Evolutionary conservation across 2,888 invertebrate species (phyloP).

Genomic region (Eupithecia pulchellata): DNA sequence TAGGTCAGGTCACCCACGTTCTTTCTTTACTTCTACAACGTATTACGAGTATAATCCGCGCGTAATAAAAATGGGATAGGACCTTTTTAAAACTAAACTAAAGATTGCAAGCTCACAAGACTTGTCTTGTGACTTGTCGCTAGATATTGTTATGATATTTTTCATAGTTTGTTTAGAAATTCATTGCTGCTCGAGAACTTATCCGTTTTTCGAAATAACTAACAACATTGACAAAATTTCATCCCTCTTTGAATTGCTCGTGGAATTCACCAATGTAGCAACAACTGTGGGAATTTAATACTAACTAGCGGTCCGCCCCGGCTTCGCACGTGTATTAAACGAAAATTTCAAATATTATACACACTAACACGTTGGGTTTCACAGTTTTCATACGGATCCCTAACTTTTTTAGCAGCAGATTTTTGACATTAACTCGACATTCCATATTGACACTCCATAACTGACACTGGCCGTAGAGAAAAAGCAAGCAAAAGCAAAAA

Average conservation of each 20-base stretch:
- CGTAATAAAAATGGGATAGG: not conserved
- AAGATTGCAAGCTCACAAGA: not conserved
- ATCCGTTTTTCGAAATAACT: not conserved
- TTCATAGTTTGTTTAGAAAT: not conserved
- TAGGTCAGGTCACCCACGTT: not conserved
- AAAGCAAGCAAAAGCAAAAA: too few relatives aligned
- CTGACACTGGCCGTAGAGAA: too few relatives aligned
- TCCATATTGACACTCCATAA: too few relatives aligned
- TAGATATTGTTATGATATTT: not conserved
- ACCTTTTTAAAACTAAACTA: not conserved
- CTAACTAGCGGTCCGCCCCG: too few relatives aligned
- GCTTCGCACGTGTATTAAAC: too few relatives aligned
- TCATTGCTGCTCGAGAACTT: not conserved
- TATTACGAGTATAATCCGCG: not conserved
- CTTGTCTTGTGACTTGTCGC: not conserved
- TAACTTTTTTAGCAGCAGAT: too few relatives aligned
- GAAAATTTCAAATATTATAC: too few relatives aligned
- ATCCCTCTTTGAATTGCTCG: not conserved
- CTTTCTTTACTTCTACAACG: not conserved
- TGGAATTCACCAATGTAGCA: not conserved
- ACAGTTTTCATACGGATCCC: too few relatives aligned
- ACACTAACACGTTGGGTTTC: too few relatives aligned
- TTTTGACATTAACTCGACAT: too few relatives aligned
- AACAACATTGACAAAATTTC: not conserved
- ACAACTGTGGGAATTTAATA: not conserved